phyloP scores from a whole-genome alignment of 1,140 invertebrate genomes.

The Drosophila biarmipes region DNA sequence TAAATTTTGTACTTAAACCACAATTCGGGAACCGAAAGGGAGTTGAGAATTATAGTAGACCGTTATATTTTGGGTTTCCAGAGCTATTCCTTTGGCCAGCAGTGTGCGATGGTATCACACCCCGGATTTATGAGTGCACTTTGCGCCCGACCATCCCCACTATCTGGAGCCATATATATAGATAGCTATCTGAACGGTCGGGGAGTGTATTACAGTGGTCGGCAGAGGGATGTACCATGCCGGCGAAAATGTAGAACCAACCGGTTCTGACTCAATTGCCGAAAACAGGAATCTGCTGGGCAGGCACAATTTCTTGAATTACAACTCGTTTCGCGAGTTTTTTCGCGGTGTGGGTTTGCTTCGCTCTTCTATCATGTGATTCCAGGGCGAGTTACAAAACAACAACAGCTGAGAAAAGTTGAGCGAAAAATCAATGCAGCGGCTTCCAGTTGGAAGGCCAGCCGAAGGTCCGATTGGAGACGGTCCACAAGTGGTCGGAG shows the following conservation, averaged over 20 bases:
- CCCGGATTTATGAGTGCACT: neutral
- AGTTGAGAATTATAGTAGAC: no score
- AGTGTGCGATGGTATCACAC: neutral
- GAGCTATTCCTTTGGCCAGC: neutral
- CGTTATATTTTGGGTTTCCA: neutral
- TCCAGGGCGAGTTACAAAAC: neutral
- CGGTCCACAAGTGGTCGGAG: conserved; percentile 6
- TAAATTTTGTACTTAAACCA: no score
- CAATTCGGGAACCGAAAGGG: no score
- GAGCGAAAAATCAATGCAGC: conserved; percentile 37
- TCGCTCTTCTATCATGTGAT: conserved; percentile 19
- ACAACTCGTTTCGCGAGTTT: conserved; percentile 40
- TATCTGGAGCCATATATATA: conserved; percentile 1
- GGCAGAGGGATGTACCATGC: conserved; percentile 10
- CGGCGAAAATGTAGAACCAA: conserved; percentile 30
- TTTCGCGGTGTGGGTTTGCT: conserved; percentile 10
- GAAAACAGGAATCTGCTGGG: conserved; percentile 41
- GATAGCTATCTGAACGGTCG: conserved; percentile 3
- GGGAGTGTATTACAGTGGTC: conserved; percentile 28
- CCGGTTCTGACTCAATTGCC: conserved; percentile 55
- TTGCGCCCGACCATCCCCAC: neutral
- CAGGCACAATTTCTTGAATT: conserved; percentile 15
- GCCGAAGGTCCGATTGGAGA: neutral
- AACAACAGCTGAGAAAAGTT: neutral
- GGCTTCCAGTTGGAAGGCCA: conserved; percentile 26